A percentile compares a stretch with the other conserved stretches of the same genome.
phyloP scores from a whole-genome alignment of 2,797 vertebrate genomes.

The Alosa sapidissima region DNA sequence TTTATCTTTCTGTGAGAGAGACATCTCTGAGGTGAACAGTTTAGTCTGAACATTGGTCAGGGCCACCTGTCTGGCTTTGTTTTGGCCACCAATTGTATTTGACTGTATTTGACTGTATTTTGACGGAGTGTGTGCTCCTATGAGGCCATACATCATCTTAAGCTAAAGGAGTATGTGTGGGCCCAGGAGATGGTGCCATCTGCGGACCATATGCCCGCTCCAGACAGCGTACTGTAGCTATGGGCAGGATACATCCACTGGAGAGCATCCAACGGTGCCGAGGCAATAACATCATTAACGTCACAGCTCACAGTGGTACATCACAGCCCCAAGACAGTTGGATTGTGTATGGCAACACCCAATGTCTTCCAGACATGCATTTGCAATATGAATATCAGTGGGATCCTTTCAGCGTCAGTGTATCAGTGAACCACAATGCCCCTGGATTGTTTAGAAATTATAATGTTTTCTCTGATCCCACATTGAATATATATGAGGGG shows the following conservation, averaged over 20 bases:
- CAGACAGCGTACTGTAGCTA: slow-evolving; percentile 27
- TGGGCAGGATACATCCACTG: slow-evolving; percentile 27
- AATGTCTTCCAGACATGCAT: slow-evolving; percentile 3
- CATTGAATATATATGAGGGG: background rate
- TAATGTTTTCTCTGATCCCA: background rate
- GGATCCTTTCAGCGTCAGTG: background rate
- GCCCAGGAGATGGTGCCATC: slow-evolving; percentile 20
- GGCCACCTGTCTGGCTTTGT: background rate
- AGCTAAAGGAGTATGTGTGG: slow-evolving; percentile 14
- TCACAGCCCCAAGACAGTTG: background rate
- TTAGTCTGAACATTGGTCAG: slow-evolving; percentile 6
- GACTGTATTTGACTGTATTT: background rate
- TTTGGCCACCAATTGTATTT: slow-evolving; percentile 9
- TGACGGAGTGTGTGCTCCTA: background rate
- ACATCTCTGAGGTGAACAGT: background rate
- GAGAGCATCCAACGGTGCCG: slow-evolving; percentile 32
- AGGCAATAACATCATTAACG: slow-evolving; percentile 18
- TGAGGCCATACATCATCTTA: slow-evolving; percentile 10
- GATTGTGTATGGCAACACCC: background rate
- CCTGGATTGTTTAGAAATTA: background rate
- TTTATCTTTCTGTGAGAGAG: background rate
- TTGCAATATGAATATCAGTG: background rate
- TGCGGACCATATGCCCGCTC: slow-evolving; percentile 44
- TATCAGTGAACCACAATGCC: background rate
- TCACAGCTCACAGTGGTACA: slow-evolving; percentile 9